A percentile compares a stretch with the other conserved stretches of the same genome.
Evolutionary conservation across 2,113 vertebrate species (phyloP).

Genomic region (Delphinapterus leucas): DNA sequence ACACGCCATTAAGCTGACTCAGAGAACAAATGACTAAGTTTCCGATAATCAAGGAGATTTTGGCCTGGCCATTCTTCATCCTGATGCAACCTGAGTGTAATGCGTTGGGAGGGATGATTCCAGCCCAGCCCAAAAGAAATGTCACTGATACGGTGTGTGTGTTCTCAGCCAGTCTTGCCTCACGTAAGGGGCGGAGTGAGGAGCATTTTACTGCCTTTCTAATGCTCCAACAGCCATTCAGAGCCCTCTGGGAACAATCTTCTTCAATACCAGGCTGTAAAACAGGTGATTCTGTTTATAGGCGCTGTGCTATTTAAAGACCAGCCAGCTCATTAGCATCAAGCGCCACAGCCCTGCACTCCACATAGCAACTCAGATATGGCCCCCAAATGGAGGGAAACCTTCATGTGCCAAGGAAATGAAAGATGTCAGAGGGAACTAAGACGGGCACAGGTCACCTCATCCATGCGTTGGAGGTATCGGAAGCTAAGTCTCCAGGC

Average conservation of each 20-base stretch:
- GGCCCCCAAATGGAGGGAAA: constrained; percentile 4
- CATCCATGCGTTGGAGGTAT: neutral
- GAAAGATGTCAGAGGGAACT: neutral
- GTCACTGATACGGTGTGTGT: neutral
- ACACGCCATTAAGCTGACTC: constrained; percentile 71
- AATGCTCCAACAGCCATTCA: neutral
- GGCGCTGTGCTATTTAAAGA: constrained; percentile 57
- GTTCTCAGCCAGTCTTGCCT: neutral
- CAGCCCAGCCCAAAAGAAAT: neutral
- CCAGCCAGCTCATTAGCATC: constrained; percentile 39
- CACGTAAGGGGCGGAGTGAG: neutral
- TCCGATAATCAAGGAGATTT: constrained; percentile 61
- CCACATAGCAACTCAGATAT: neutral
- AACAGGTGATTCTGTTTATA: constrained; percentile 59
- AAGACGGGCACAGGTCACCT: neutral
- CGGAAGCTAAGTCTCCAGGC: neutral
- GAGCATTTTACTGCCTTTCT: constrained; percentile 12
- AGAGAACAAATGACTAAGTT: constrained; percentile 76
- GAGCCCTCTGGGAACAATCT: constrained; percentile 11
- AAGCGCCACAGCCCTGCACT: neutral
- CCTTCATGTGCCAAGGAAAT: constrained; percentile 13
- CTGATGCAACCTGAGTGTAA: constrained; percentile 49
- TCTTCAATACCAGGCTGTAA: constrained; percentile 24
- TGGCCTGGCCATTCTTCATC: constrained; percentile 40
- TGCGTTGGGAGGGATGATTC: neutral